Percentiles rank a stretch among this genome's conserved stretches.
Evolutionary conservation across 1,140 invertebrate genomes (phyloP).

Genomic region (Bombus affinis): DNA sequence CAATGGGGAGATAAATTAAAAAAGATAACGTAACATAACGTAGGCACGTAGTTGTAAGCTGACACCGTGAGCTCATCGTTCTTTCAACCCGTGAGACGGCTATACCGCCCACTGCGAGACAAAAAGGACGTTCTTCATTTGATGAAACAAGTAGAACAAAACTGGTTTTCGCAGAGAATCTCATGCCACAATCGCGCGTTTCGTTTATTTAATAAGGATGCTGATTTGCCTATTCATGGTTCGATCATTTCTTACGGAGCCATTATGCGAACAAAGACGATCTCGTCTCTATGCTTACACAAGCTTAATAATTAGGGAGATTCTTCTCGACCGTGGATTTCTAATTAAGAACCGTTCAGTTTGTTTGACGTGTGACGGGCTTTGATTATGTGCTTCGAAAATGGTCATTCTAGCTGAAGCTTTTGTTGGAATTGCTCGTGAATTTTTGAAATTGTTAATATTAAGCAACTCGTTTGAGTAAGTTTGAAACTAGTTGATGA

Average conservation of each 20-base stretch:
- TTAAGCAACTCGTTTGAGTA: not conserved
- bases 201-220: conserved; percentile 12
- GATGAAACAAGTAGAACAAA: conserved; percentile 50
- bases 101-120: conserved; percentile 66
- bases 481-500: too few species aligned
- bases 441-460: not conserved
- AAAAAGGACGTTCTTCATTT: conserved; percentile 64
- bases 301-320: not conserved
- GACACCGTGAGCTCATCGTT: conserved; percentile 65
- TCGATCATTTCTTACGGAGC: conserved; percentile 9
- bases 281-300: not conserved
- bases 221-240: conserved; percentile 12
- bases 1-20: conserved; percentile 45
- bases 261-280: not conserved
- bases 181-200: conserved; percentile 30
- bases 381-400: too few species aligned
- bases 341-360: not conserved
- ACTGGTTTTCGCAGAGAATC: conserved; percentile 57
- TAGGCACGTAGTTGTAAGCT: conserved; percentile 62
- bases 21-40: conserved; percentile 51
- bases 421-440: not conserved
- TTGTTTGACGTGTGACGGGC: not conserved
- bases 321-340: not conserved
- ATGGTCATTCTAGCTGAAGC: too few species aligned
- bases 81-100: conserved; percentile 48